phyloP scores from a whole-genome alignment of 2,113 vertebrate species.

The Silurus asotus region DNA sequence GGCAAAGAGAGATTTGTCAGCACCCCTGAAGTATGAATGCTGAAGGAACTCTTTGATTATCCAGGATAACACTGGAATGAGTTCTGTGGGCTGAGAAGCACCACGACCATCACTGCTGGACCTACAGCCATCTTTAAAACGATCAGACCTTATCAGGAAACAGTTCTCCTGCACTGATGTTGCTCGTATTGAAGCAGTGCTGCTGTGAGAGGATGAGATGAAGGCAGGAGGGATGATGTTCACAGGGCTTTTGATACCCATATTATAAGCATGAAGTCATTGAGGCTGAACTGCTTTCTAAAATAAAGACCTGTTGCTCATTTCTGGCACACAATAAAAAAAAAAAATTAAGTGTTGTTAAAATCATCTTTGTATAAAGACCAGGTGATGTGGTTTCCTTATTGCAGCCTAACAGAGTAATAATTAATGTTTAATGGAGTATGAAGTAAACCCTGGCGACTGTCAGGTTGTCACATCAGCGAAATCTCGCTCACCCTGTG shows the following conservation, averaged over 20 bases:
- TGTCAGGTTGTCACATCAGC: background rate
- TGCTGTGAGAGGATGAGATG: background rate
- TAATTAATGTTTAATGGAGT: conserved; percentile 29
- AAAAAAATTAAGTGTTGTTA: background rate
- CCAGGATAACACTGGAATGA: too few relatives aligned
- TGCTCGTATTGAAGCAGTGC: background rate
- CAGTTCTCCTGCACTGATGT: background rate
- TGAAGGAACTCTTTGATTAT: too few relatives aligned
- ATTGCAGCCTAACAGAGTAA: background rate
- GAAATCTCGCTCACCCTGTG: background rate
- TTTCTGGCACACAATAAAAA: background rate
- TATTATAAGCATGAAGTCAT: background rate
- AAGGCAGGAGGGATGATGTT: background rate
- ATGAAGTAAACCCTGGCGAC: background rate
- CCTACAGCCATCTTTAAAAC: too few relatives aligned
- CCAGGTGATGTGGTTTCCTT: background rate
- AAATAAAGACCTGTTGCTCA: too few relatives aligned
- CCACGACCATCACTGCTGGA: too few relatives aligned
- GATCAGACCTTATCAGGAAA: background rate
- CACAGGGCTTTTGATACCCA: background rate
- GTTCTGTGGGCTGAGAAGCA: too few relatives aligned
- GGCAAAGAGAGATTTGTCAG: too few relatives aligned
- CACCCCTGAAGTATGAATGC: too few relatives aligned
- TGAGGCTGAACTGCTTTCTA: too few relatives aligned
- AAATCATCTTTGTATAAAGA: background rate